phyloP scores from a whole-genome alignment of 2,888 invertebrate genomes.

The Lordiphosa fenestrarum region DNA sequence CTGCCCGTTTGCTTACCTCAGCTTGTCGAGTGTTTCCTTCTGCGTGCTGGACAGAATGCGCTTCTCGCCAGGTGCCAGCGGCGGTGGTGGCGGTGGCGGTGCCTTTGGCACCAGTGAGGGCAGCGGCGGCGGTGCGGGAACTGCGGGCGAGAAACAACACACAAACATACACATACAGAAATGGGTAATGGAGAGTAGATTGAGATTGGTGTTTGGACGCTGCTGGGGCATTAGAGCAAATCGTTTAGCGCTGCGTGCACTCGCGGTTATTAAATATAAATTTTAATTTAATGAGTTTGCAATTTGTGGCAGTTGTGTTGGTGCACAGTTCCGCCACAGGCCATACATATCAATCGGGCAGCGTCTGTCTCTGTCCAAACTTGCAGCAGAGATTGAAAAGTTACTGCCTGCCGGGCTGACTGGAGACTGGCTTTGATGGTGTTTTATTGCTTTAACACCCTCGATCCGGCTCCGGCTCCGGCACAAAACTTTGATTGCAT shows the following conservation, averaged over 20 bases:
- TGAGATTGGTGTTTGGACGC: constrained; percentile 25
- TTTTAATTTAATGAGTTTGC: constrained; percentile 74
- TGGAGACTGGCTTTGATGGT: constrained; percentile 42
- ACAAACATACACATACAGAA: constrained; percentile 12
- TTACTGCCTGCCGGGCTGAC: constrained; percentile 40
- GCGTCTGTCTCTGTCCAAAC: constrained; percentile 44
- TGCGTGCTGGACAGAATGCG: constrained; percentile 83
- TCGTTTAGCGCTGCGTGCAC: constrained; percentile 66
- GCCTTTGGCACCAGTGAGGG: constrained; percentile 81
- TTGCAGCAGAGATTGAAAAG: constrained; percentile 71
- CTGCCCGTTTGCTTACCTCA: constrained; percentile 81
- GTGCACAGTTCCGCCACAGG: constrained; percentile 46
- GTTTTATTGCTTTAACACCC: constrained; percentile 72
- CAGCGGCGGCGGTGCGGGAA: constrained; percentile 79
- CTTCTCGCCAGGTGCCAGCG: constrained; percentile 82
- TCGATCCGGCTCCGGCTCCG: constrained; percentile 14
- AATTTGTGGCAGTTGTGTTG: constrained; percentile 73
- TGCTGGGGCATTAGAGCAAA: constrained; percentile 48
- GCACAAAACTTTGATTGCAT: too few relatives aligned
- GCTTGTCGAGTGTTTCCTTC: constrained; percentile 85
- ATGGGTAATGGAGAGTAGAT: constrained; percentile 9
- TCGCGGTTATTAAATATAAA: constrained; percentile 73
- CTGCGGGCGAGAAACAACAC: constrained; percentile 50
- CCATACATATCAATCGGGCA: constrained; percentile 65
- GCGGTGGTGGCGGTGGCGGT: constrained; percentile 88